Base-by-base conservation (phyloP, 2,113 vertebrate genomes). In the Pluvianellus socialis region DNA sequence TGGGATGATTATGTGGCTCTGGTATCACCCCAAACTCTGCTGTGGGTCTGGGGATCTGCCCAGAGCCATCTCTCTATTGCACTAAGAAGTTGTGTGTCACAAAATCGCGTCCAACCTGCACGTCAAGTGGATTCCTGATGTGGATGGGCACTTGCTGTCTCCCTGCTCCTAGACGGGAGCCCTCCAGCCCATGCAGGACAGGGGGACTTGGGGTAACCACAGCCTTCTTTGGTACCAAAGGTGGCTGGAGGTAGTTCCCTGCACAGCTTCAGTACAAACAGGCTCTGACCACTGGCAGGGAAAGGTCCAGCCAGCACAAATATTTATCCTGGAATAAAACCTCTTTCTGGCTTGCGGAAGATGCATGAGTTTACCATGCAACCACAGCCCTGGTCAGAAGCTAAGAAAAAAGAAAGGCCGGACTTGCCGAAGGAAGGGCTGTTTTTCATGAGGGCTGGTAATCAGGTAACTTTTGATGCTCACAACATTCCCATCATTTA, bases 171-270 rank as follows among this genome's bases (percentile, higher is more conserved):
- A 9, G 17, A 10, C 6, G 8, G 21, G n/a, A 89, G 30, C 70
- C 45, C 65, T 89, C 32, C 52, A 81, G 53, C 11, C 42, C 6
- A 1, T 14, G 35, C 12, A 45, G 72, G n/a, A 61, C 6, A 8
- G 33, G 7, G 27, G 21, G 38, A 24, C 63, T 53, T 27, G 28
- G n/a, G 23, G n/a, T 80, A 89, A 80, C 42, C 52, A 59, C 33
- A 72, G 28, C 23, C n/a, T 26, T 55, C 44, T 58, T 44, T 27
- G 42, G n/a, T 76, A 14, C 32, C 0, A 0, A 75, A 66, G 28
- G 52, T 12, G 14, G 32, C 26, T 18, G 30, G 45, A 79, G 40
- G 6, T 21, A 30, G 15, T 32, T 32, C 79, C 56, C 50, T 74
- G n/a, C n/a, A 47, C 0, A 2, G 44, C 27, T 87, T 52, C 38